Conservation (phyloP, 2,888 invertebrate species). For the Euspilapteryx auroguttella region DNA sequence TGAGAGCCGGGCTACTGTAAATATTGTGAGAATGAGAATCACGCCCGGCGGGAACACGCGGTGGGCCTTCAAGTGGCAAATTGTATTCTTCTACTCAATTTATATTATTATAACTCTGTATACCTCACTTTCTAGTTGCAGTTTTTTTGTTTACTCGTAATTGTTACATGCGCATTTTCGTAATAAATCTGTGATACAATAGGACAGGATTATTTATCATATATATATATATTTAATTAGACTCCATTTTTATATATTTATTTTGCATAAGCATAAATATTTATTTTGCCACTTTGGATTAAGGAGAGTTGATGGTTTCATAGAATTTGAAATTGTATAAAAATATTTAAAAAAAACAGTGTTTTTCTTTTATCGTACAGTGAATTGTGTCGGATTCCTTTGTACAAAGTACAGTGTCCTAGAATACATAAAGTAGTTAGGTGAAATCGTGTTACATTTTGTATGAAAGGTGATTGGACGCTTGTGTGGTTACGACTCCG, state of each 20-base stretch:
- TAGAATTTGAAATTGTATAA: no score
- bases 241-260: no score
- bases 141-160: not conserved
- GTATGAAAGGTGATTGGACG: slow-evolving; percentile 41
- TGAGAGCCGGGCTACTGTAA: slow-evolving; percentile 60
- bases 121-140: not conserved
- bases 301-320: not conserved
- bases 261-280: no score
- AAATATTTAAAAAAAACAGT: no score
- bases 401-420: slow-evolving; percentile 63
- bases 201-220: slow-evolving; percentile 26
- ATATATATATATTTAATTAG: slow-evolving; percentile 12
- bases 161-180: slow-evolving; percentile 14
- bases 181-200: slow-evolving; percentile 56
- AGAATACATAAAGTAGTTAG: slow-evolving; percentile 59
- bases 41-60: slow-evolving; percentile 50
- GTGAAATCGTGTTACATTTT: slow-evolving; percentile 37
- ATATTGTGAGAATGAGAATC: slow-evolving; percentile 57
- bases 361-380: slow-evolving; percentile 38
- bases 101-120: slow-evolving; percentile 14
- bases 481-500: slow-evolving; percentile 35
- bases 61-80: slow-evolving; percentile 44
- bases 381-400: slow-evolving; percentile 37
- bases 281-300: slow-evolving; percentile 31
- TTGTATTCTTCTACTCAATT: slow-evolving; percentile 16